Base-by-base conservation (phyloP, 2,888 invertebrate species). In the Leuctra nigra region DNA sequence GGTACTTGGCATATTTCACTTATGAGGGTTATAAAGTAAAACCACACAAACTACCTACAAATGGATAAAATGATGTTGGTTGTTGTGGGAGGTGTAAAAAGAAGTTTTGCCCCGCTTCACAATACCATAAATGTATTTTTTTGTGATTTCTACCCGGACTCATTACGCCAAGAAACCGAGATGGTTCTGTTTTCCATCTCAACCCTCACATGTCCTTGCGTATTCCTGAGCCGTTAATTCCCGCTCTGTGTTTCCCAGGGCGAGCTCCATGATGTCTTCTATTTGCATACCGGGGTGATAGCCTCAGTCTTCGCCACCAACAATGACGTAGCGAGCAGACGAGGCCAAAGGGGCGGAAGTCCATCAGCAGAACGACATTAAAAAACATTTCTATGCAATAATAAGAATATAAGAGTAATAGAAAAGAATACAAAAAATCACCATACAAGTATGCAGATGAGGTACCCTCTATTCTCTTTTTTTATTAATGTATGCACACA, bases 391-490 rank as follows among this genome's bases (percentile, higher is more conserved):
- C 29, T 29, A 29, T 29, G 11, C 11, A 11, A 7, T 29, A 7
- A 29, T n/a, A 29, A 29, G 6, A 29, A 29, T 33, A 50, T 29
- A 35, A 50, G 18, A 33, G 33, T 33, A 20, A 33, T 35, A 50
- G 33, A 48, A 50, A 50, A 50, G 50, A 50, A 22, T 44, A 22
- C 4, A 20, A 35, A 50, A 33, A 35, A 50, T 18, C 33, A 11
- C 33, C 50, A 29, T 50, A 33, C 50, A 33, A 50, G 50, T 50
- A 50, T 50, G 50, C 50, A 50, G 50, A 50, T 50, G 50, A 50
- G 50, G 7, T 47, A 25, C n/a, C 14, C 16, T 39, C 39, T 44
- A 20, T 14, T 38, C n/a, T 20, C n/a, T 29, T 41, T 41, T 41
- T 41, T 41, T 41, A 11, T 4, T 50, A 50, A 50, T 35, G 22